Conservation (phyloP, 2,888 invertebrate genomes). For the Parochlus steinenii region DNA sequence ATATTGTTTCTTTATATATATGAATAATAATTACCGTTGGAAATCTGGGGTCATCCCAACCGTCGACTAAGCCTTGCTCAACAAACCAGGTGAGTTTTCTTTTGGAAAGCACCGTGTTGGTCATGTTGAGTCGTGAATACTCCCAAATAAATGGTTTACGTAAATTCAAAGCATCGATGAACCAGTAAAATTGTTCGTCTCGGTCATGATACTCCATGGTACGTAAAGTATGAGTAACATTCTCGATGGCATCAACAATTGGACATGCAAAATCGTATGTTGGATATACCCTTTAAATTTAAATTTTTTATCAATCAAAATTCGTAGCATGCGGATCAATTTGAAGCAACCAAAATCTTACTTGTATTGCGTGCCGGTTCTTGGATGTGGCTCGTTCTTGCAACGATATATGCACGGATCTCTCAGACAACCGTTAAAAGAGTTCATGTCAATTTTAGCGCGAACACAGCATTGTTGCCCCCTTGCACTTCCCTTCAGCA, state of each 20-base stretch:
- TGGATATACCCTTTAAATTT: conserved; percentile 76
- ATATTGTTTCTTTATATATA: conserved; percentile 9
- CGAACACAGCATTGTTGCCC: conserved; percentile 89
- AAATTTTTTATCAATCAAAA: conserved; percentile 5
- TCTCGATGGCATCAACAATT: conserved; percentile 93
- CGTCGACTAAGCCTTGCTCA: conserved; percentile 81
- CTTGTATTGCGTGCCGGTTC: conserved; percentile 92
- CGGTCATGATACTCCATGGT: conserved; percentile 98
- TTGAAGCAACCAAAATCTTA: conserved; percentile 27
- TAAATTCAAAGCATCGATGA: conserved; percentile 70
- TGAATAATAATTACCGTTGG: conserved; percentile 8
- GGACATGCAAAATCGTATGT: conserved; percentile 99
- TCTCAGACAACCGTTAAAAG: conserved; percentile 88
- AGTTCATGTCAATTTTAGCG: conserved; percentile 95
- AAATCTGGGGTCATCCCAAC: conserved; percentile 46
- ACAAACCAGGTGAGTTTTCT: conserved; percentile 98
- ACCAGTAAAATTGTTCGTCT: conserved; percentile 97
- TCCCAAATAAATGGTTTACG: conserved; percentile 92
- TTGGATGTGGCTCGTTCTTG: conserved; percentile 87
- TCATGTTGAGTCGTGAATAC: conserved; percentile 93
- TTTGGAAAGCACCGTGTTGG: conserved; percentile 94
- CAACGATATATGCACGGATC: conserved; percentile 98
- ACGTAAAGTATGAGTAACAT: conserved; percentile 90
- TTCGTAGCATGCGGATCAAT: conserved; percentile 1
- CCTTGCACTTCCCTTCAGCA: conserved; percentile 62